Evolutionary conservation across 2,888 invertebrate genomes (phyloP).

Genomic region (Macrosiphum euphorbiae): DNA sequence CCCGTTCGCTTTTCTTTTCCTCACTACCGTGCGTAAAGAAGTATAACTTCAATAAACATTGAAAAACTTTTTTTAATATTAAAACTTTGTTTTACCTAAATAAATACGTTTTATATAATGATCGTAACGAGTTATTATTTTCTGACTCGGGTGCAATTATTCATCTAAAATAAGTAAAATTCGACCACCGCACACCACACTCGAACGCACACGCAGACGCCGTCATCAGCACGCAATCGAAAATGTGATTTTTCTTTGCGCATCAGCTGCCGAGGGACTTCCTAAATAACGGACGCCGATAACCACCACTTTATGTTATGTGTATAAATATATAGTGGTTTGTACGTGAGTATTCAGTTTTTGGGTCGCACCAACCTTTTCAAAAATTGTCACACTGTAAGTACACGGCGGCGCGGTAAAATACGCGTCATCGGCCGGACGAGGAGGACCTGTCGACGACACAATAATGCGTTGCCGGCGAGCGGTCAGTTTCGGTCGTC

Average conservation of each 20-base stretch:
- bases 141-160: neutral
- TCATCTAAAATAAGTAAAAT: no score
- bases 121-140: neutral
- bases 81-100: no score
- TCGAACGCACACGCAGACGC: no score
- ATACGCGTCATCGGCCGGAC: neutral
- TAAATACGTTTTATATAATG: no score
- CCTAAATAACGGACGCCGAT: neutral
- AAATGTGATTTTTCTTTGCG: neutral
- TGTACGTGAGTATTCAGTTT: neutral
- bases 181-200: neutral
- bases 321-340: no score
- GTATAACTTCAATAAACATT: no score
- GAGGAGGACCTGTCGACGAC: neutral
- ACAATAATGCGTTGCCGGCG: neutral
- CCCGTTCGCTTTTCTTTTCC: no score
- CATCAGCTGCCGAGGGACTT: no score
- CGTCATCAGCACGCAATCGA: neutral
- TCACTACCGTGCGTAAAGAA: no score
- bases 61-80: no score
- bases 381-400: neutral
- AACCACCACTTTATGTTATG: neutral
- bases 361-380: slow-evolving; percentile 27
- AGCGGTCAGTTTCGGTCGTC: neutral
- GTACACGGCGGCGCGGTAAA: neutral